A percentile compares a stretch with the other conserved stretches of the same genome.
Conservation (phyloP, 2,797 vertebrate genomes). For the Syngnathus rostellatus region DNA sequence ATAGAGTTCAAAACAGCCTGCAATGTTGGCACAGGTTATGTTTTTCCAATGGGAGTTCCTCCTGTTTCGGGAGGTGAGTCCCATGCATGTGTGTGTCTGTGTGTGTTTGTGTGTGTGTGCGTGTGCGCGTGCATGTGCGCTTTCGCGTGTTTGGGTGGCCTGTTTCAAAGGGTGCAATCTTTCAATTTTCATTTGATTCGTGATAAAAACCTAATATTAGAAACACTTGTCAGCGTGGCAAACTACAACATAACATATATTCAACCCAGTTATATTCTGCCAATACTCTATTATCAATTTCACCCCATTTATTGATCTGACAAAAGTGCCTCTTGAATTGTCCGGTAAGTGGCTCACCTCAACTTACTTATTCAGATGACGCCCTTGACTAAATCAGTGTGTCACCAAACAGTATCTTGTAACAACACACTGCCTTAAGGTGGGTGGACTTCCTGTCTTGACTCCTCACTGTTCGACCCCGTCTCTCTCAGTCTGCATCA, state of each 20-base stretch:
- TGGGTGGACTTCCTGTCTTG: conserved; percentile 61
- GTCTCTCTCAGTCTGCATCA: conserved; percentile 29
- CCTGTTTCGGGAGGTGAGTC: conserved; percentile 60
- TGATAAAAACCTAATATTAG: neutral
- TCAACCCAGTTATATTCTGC: neutral
- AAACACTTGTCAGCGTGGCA: neutral
- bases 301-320: neutral
- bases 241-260: neutral
- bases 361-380: conserved; percentile 17
- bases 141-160: conserved; percentile 21
- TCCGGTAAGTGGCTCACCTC: neutral
- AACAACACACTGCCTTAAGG: conserved; percentile 42
- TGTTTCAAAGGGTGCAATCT: conserved; percentile 2
- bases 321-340: neutral
- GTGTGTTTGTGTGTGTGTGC: conserved; percentile 14
- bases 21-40: conserved; percentile 61
- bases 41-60: conserved; percentile 71
- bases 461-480: conserved; percentile 50
- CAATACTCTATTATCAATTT: neutral
- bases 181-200: neutral
- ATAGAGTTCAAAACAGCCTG: conserved; percentile 60
- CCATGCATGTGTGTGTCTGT: conserved; percentile 30
- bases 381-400: conserved; percentile 18
- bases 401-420: conserved; percentile 30
- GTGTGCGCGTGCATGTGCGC: conserved; percentile 17